phyloP scores from a whole-genome alignment of 2,888 invertebrate species.

The Tanytarsus gracilentus region DNA sequence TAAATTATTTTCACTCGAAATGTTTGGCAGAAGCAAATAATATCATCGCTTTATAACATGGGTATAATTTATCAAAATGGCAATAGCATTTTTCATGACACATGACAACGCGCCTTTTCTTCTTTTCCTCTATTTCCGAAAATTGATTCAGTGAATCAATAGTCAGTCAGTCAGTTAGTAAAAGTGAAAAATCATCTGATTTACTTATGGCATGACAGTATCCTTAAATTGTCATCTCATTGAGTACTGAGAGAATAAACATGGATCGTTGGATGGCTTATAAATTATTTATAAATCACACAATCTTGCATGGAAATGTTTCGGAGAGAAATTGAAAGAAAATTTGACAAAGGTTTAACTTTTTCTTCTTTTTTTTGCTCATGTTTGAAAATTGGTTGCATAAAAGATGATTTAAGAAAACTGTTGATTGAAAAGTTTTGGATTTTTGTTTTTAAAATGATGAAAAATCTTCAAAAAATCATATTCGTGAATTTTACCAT shows the following conservation, averaged over 20 bases:
- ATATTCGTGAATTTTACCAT: too few relatives aligned
- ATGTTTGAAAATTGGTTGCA: background rate
- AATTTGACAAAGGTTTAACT: background rate
- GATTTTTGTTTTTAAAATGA: too few relatives aligned
- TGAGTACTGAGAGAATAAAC: background rate
- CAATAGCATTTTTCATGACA: slow-evolving; percentile 15
- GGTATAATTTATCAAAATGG: slow-evolving; percentile 18
- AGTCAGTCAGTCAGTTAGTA: background rate
- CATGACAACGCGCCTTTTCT: slow-evolving; percentile 16
- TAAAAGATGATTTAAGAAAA: background rate
- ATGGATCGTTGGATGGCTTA: background rate
- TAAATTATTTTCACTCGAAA: slow-evolving; percentile 15
- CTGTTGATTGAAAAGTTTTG: too few relatives aligned
- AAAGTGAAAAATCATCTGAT: slow-evolving; percentile 23
- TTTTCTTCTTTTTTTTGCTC: background rate
- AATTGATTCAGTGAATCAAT: slow-evolving; percentile 18
- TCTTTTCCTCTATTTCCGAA: background rate
- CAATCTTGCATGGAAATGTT: too few relatives aligned
- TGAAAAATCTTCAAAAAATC: too few relatives aligned
- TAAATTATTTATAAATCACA: background rate
- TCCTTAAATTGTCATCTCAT: slow-evolving; percentile 7
- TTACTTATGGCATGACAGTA: slow-evolving; percentile 14
- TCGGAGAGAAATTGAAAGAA: background rate
- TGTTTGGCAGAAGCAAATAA: background rate
- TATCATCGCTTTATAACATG: background rate